Evolutionary conservation across 2,113 vertebrate species (phyloP), one percentile per base, ranked within the genome.

Genomic region (Syrmaticus mikado): DNA sequence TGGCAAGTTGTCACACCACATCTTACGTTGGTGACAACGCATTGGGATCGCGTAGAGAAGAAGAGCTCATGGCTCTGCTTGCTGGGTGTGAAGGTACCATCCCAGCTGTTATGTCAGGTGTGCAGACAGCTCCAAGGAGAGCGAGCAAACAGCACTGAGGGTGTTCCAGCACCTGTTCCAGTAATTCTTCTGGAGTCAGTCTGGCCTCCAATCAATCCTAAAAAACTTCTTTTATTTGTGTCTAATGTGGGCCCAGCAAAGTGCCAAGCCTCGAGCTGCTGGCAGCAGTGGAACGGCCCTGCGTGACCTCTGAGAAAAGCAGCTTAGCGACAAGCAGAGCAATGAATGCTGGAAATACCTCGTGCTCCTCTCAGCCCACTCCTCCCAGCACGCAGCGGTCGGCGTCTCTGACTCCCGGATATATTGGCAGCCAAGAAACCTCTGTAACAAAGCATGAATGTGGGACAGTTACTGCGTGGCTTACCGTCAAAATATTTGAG

Each of bases 11-110:
- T 38, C 28, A 19, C 2, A 22, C 38, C 50, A 5, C 22, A 67
- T 61, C 16, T 1, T 1, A n/a, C 4, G 0, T 16, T 6, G 13
- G 21, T 10, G 6, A 18, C 46, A 13, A 15, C 3, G 0, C 75
- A 17, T 50, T 50, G 48, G 46, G 46, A 48, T 48, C 22, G 48
- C 22, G 24, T 6, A 50, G 48, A 50, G 48, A 50, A 50, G 48
- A 50, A 50, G 48, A 25, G 48, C 48, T 50, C 48, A 20, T 14
- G 24, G 48, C 48, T 50, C 48, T 24, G 21, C 46, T 48, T 12
- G 46, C 46, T 50, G 48, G 30, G 2, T 15, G 25, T 8, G 32
- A 27, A 50, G 48, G 48, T 24, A 24, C 11, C 22, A 22, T 22
- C 46, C 21, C 20, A 21, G 12, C 21, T 12, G 11, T 48, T 48